Evolutionary conservation across 1,140 invertebrate species (phyloP), one percentile per base, ranked within the genome.

Genomic region (Caerostris extrusa): DNA sequence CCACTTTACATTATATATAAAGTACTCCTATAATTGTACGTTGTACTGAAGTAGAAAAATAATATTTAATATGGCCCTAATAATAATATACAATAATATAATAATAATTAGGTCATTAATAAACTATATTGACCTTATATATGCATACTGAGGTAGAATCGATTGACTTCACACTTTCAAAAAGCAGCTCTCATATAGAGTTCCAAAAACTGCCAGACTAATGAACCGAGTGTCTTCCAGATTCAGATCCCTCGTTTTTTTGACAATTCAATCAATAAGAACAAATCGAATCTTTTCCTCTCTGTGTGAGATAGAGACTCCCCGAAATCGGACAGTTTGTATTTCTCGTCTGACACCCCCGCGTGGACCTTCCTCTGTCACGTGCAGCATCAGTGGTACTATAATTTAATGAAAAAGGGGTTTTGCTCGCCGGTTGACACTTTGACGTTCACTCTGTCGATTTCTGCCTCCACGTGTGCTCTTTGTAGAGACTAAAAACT

Each of bases 341-440:
- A 60, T 88, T 88, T 67, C 34, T 19, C 19, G 57, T 88, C 67
- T 67, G 58, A 88, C 86, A 88, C 86, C 61, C 58, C 34, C 58
- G 19, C 6, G 55, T 8, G 8, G 55, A 56, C 57, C 50, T 81
- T 81, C 53, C 12, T 0, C 12, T 67, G 86, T 88, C 86, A 88
- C 86, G 86, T 88, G 50, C 50, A 17, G 61, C 61, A 83, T 83
- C 82, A 83, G 82, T 5, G 82, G 55, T 88, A 60, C 61, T 60
- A 88, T 61, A 61, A 67, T 60, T n/a, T 88, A 88, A 88, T 88
- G 86, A 88, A 88, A 88, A 88, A 88, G 17, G 86, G 86, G 6
- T 12, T 5, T 19, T 85, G 53, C n/a, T 67, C 86, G 14, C 61
- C 67, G 19, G 58, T 67, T 88, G 86, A 88, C 86, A 88, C 86